Evolutionary conservation across 2,113 vertebrate genomes (phyloP).

Genomic region (Cinclus mexicanus): DNA sequence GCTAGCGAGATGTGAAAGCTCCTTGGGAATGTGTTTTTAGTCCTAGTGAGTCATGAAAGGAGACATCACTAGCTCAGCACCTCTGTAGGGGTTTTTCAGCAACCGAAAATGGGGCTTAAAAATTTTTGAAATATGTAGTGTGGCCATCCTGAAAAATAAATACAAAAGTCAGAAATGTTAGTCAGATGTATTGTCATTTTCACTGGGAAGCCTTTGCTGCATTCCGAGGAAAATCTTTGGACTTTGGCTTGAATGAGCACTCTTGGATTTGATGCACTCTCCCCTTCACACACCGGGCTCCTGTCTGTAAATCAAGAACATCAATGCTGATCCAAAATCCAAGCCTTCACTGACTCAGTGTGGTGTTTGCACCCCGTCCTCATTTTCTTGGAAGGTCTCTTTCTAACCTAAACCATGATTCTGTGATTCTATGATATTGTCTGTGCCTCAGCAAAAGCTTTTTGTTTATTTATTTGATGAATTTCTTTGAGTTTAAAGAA

Average conservation of each 20-base stretch:
- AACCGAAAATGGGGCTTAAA: not conserved
- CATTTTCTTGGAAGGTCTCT: not conserved
- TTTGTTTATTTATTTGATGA: slow-evolving; percentile 68
- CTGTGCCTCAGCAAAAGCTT: not conserved
- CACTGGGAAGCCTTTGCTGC: not conserved
- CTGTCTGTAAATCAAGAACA: not conserved
- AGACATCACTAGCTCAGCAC: not conserved
- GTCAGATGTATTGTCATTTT: not conserved
- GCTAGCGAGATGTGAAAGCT: not conserved
- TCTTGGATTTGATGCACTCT: not conserved
- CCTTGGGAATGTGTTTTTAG: not conserved
- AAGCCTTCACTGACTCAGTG: not conserved
- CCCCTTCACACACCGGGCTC: not conserved
- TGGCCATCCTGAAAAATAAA: not conserved
- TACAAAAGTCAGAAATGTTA: not conserved
- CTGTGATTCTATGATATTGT: not conserved
- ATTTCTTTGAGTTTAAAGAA: slow-evolving; percentile 54
- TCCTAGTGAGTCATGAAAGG: not conserved
- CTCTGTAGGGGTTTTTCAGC: not conserved
- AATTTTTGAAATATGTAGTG: not conserved
- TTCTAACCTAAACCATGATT: not conserved
- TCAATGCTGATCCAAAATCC: not conserved
- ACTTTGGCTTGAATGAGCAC: not conserved
- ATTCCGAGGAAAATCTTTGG: not conserved
- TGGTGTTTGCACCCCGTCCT: not conserved